These are phyloP conservation scores for Rotaria magnacalcarata DNA, from an alignment of 2,888 invertebrate species.

Conservation along the genomic window DNA sequence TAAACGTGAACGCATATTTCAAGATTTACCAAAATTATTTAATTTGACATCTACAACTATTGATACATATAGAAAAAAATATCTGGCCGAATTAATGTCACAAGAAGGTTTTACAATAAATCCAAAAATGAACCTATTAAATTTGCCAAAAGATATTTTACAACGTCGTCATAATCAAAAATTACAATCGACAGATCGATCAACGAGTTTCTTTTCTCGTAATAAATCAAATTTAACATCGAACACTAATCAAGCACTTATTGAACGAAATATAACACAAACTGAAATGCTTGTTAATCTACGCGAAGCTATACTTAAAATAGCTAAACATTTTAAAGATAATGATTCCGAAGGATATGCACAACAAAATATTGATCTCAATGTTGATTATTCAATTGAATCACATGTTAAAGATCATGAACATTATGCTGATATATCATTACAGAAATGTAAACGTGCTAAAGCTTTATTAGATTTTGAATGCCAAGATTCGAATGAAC, in stretches of 20 bases:
- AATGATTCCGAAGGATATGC: constrained; percentile 74
- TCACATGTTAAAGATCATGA: constrained; percentile 89
- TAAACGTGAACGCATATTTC: not conserved
- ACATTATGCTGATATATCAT: constrained; percentile 80
- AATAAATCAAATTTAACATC: not conserved
- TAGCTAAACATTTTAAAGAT: constrained; percentile 86
- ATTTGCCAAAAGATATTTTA: constrained; percentile 27
- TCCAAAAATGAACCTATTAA: constrained; percentile 62
- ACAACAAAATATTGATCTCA: constrained; percentile 64
- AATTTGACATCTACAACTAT: constrained; percentile 56
- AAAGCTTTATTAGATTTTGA: constrained; percentile 95
- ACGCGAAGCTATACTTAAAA: constrained; percentile 85
- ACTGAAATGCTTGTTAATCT: constrained; percentile 97
- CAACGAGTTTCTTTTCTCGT: not conserved
- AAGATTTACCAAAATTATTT: not conserved
- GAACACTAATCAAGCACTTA: constrained; percentile 55
- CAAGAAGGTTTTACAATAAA: constrained; percentile 89
- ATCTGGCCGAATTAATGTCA: constrained; percentile 90
- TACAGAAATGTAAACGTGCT: constrained; percentile 71
- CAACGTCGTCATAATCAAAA: not conserved
- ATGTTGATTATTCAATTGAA: constrained; percentile 90
- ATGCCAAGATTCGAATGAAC: constrained; percentile 91
- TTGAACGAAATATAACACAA: constrained; percentile 90
- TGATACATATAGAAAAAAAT: constrained; percentile 82
- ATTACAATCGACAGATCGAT: not conserved